Conservation (phyloP, 1,140 invertebrate species). For the Drosophila nannoptera region DNA sequence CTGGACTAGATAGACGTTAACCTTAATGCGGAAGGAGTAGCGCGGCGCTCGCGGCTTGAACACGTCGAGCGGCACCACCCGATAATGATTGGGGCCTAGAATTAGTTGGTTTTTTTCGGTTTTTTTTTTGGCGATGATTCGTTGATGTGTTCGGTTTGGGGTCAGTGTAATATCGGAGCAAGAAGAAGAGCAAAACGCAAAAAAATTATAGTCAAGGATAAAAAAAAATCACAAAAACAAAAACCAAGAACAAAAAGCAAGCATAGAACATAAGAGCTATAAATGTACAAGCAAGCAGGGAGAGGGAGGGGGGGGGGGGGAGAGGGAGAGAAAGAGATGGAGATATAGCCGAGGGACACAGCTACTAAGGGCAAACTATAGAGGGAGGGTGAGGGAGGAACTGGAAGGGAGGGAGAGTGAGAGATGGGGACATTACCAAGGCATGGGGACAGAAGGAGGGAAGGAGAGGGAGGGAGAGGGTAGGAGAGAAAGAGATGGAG, state of each 20-base stretch:
- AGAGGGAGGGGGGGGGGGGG: too few relatives aligned
- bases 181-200: conserved; percentile 22
- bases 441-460: too few relatives aligned
- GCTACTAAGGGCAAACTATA: too few relatives aligned
- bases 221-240: conserved; percentile 7
- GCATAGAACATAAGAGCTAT: too few relatives aligned
- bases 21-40: conserved; percentile 77
- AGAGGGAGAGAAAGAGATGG: too few relatives aligned
- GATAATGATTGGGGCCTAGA: conserved; percentile 74
- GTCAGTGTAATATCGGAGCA: conserved; percentile 7
- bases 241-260: conserved; percentile 6
- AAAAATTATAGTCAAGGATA: neutral
- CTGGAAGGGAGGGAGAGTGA: too few relatives aligned
- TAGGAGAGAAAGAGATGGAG: too few relatives aligned
- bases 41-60: conserved; percentile 72
- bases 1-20: conserved; percentile 71
- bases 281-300: too few relatives aligned
- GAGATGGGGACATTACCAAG: too few relatives aligned
- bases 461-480: too few relatives aligned
- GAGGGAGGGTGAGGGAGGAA: too few relatives aligned
- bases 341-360: too few relatives aligned
- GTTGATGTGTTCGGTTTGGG: conserved; percentile 19
- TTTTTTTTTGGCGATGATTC: neutral
- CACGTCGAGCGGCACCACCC: conserved; percentile 73
- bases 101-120: neutral